phyloP scores from a whole-genome alignment of 2,797 vertebrate species.

The Sandelia bainsii region DNA sequence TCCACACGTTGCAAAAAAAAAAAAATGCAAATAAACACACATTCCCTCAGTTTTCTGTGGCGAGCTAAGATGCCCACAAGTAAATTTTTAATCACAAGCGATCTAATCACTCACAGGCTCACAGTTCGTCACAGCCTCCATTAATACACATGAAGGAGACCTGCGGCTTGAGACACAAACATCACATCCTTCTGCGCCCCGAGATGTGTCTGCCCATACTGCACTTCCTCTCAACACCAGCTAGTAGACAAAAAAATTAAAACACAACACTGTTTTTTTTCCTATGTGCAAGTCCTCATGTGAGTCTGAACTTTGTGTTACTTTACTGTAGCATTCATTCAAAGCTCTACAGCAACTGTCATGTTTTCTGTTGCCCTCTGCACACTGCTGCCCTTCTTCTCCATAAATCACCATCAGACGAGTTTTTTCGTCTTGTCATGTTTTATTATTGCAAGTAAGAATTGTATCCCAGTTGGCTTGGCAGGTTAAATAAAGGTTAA shows the following conservation, averaged over 20 bases:
- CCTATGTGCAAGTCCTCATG: neutral
- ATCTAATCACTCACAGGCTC: constrained; percentile 55
- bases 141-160: constrained; percentile 19
- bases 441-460: constrained; percentile 1
- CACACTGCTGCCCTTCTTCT: neutral
- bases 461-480: constrained; percentile 3
- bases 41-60: constrained; percentile 27
- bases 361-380: neutral
- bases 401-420: constrained; percentile 7
- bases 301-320: neutral
- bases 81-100: constrained; percentile 69
- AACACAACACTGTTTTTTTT: constrained; percentile 3
- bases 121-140: constrained; percentile 19
- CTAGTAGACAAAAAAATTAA: neutral
- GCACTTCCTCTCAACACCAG: neutral
- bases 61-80: constrained; percentile 45
- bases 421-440: constrained; percentile 1
- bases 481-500: constrained; percentile 22
- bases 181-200: neutral
- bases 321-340: neutral
- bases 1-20: constrained; percentile 30
- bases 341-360: neutral
- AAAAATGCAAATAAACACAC: constrained; percentile 30
- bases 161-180: neutral
- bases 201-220: neutral